phyloP scores from a whole-genome alignment of 2,888 invertebrate species.

The Zygogramma bicolorata region DNA sequence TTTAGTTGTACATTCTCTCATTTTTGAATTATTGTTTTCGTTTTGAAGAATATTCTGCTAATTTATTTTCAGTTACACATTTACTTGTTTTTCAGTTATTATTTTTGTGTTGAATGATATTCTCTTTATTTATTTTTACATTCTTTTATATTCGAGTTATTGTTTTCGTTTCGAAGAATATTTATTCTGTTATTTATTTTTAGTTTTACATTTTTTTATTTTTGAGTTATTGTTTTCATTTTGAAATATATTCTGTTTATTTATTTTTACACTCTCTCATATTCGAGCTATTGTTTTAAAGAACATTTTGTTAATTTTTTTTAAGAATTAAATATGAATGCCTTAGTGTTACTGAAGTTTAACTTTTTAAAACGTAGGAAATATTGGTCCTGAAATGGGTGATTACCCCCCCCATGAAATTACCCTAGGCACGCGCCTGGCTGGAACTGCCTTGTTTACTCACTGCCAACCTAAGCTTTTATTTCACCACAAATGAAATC shows the following conservation, averaged over 20 bases:
- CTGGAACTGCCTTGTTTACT: too few species aligned
- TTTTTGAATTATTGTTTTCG: neutral
- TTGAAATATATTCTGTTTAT: too few species aligned
- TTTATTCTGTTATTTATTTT: too few species aligned
- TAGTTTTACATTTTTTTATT: too few species aligned
- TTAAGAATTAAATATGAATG: neutral
- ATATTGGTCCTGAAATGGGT: neutral
- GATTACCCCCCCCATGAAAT: slow-evolving; percentile 2
- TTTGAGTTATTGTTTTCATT: too few species aligned
- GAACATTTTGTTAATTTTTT: too few species aligned
- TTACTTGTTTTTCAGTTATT: neutral
- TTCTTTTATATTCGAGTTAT: too few species aligned
- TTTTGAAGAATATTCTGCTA: neutral
- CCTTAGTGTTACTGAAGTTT: neutral
- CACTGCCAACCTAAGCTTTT: too few species aligned
- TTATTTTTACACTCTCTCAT: too few species aligned
- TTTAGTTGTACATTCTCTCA: neutral
- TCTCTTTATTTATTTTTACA: neutral
- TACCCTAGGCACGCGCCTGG: neutral
- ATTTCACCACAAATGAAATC: too few species aligned
- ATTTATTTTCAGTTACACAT: neutral
- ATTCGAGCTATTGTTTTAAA: too few species aligned
- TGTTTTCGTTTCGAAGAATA: too few species aligned
- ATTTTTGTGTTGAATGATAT: neutral
- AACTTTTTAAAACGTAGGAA: neutral